Conservation (phyloP, 2,888 invertebrate genomes). For the Phyllotreta cruciferae region DNA sequence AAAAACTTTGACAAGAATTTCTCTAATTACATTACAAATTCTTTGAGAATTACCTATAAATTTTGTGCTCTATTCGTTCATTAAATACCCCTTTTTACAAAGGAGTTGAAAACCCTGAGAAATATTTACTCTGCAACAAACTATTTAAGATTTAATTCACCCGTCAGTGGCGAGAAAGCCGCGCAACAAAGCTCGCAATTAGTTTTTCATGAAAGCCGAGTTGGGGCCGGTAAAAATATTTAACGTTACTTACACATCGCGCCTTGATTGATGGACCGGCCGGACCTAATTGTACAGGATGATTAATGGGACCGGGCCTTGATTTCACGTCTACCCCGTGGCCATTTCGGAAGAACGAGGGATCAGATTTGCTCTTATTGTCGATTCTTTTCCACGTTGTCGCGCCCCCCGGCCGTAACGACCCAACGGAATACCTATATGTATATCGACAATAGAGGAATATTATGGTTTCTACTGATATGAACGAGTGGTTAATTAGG, state of each 20-base stretch:
- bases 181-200: slow-evolving; percentile 11
- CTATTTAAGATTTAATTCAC: not conserved
- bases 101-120: no score
- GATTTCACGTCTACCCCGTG: slow-evolving; percentile 37
- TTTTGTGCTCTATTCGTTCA: no score
- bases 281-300: slow-evolving; percentile 40
- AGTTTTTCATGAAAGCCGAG: slow-evolving; percentile 3
- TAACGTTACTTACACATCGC: slow-evolving; percentile 33
- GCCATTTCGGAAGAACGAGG: slow-evolving; percentile 32
- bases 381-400: slow-evolving; percentile 29
- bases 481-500: slow-evolving; percentile 7
- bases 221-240: not conserved
- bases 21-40: no score
- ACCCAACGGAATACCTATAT: slow-evolving; percentile 20
- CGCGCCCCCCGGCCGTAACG: slow-evolving; percentile 29
- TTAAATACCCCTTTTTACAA: no score
- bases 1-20: no score
- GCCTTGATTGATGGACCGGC: slow-evolving; percentile 37
- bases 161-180: not conserved
- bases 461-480: slow-evolving; percentile 7
- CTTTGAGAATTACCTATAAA: no score
- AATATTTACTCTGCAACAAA: not conserved
- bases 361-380: slow-evolving; percentile 22
- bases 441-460: slow-evolving; percentile 23
- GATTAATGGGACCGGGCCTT: slow-evolving; percentile 38